A percentile compares a stretch with the other conserved stretches of the same genome.
Conservation (phyloP, 2,888 invertebrate species). For the Argyra leucocephala region DNA sequence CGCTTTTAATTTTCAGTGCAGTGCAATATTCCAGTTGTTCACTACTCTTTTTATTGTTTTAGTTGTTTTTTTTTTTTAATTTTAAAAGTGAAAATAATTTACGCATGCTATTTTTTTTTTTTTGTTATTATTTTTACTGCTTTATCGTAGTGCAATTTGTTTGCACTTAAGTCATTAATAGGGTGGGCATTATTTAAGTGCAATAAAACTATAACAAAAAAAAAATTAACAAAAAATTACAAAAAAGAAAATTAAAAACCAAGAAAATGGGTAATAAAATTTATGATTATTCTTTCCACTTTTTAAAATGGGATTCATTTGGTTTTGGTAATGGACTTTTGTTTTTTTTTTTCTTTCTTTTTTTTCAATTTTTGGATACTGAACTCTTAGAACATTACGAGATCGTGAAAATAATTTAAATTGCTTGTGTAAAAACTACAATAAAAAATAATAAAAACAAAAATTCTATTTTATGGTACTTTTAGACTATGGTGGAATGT, state of each 20-base stretch:
- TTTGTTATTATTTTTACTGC: too few species aligned
- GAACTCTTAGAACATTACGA: too few species aligned
- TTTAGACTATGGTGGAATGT: too few species aligned
- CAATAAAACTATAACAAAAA: neutral
- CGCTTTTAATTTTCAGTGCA: too few species aligned
- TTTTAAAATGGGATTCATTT: neutral
- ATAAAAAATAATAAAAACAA: too few species aligned
- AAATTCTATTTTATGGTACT: too few species aligned
- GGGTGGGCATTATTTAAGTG: neutral
- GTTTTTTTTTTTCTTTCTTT: neutral
- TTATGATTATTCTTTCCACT: neutral
- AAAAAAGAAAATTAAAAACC: neutral
- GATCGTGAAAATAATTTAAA: too few species aligned
- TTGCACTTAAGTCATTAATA: neutral
- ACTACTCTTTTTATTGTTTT: neutral
- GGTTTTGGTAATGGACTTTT: slow-evolving; percentile 1
- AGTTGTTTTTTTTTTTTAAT: neutral
- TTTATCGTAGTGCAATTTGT: neutral
- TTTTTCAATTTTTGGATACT: too few species aligned
- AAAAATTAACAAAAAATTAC: neutral
- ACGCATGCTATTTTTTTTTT: neutral
- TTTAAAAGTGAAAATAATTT: neutral
- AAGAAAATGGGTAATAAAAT: neutral
- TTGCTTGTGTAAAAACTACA: too few species aligned
- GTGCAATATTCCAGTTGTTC: too few species aligned